phyloP scores from a whole-genome alignment of 2,888 invertebrate species.

The Nasonia oneida region DNA sequence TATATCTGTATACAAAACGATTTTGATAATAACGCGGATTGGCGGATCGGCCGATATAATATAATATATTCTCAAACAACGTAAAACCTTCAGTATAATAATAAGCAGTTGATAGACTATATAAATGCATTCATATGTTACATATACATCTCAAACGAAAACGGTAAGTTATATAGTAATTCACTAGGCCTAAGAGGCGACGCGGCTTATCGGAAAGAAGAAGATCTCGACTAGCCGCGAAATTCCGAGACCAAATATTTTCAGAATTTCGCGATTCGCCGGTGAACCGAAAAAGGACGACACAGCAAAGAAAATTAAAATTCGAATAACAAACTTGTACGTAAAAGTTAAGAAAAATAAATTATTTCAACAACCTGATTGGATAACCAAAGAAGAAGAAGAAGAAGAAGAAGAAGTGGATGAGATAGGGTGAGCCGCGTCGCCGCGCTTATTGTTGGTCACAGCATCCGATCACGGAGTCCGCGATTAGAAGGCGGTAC shows the following conservation, averaged over 20 bases:
- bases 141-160: constrained; percentile 69
- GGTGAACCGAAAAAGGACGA: neutral
- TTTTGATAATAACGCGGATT: constrained; percentile 48
- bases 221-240: neutral
- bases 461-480: constrained; percentile 79
- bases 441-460: constrained; percentile 79
- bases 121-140: constrained; percentile 73
- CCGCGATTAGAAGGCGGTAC: constrained; percentile 78
- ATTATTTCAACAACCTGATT: neutral
- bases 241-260: constrained; percentile 8
- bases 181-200: constrained; percentile 78
- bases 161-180: constrained; percentile 66
- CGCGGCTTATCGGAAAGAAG: constrained; percentile 67
- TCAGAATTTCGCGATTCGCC: constrained; percentile 23
- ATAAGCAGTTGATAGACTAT: constrained; percentile 73
- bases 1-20: constrained; percentile 42
- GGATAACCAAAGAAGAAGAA: neutral
- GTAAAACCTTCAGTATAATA: constrained; percentile 20
- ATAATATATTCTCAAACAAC: constrained; percentile 42
- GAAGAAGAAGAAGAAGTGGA: too few relatives aligned
- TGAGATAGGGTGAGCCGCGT: constrained; percentile 70
- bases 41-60: constrained; percentile 62
- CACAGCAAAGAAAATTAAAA: constrained; percentile 1
- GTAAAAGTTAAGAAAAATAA: too few relatives aligned
- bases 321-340: neutral